phyloP scores from a whole-genome alignment of 2,888 invertebrate genomes.

The Netelia virgata region DNA sequence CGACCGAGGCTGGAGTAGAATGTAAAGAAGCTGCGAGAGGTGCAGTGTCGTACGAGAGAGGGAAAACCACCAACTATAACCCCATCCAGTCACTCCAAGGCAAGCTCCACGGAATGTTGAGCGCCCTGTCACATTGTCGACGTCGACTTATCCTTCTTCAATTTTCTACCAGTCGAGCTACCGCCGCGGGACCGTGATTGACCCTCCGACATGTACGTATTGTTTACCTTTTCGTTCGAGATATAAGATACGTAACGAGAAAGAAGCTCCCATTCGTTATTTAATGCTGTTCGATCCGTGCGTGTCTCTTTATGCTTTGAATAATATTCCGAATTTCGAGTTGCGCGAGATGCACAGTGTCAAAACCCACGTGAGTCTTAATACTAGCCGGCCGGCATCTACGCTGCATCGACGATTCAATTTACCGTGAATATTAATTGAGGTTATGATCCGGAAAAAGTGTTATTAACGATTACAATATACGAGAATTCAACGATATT shows the following conservation, averaged over 20 bases:
- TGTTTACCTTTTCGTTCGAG: constrained; percentile 21
- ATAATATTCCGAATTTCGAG: not conserved
- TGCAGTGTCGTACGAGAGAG: constrained; percentile 67
- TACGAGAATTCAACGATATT: not conserved
- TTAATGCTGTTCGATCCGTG: not conserved
- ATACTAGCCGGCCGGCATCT: constrained; percentile 23
- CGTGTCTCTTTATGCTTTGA: not conserved
- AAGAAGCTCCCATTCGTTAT: not conserved
- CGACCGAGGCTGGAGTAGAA: constrained; percentile 78
- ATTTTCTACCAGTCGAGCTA: constrained; percentile 49
- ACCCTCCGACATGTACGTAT: constrained; percentile 61
- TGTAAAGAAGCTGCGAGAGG: constrained; percentile 79
- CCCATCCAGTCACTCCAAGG: constrained; percentile 82
- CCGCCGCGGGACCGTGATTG: constrained; percentile 51
- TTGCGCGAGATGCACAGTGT: not conserved
- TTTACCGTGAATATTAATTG: not conserved
- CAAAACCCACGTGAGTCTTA: constrained; percentile 26
- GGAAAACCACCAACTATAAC: constrained; percentile 66
- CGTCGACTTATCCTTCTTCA: constrained; percentile 70
- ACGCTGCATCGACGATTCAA: not conserved
- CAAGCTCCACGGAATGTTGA: constrained; percentile 81
- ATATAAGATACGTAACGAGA: not conserved
- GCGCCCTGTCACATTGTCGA: constrained; percentile 69
- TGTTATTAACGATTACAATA: not conserved
- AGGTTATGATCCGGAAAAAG: not conserved